Evolutionary conservation across 2,113 vertebrate genomes (phyloP).

Genomic region (Panthera leo): DNA sequence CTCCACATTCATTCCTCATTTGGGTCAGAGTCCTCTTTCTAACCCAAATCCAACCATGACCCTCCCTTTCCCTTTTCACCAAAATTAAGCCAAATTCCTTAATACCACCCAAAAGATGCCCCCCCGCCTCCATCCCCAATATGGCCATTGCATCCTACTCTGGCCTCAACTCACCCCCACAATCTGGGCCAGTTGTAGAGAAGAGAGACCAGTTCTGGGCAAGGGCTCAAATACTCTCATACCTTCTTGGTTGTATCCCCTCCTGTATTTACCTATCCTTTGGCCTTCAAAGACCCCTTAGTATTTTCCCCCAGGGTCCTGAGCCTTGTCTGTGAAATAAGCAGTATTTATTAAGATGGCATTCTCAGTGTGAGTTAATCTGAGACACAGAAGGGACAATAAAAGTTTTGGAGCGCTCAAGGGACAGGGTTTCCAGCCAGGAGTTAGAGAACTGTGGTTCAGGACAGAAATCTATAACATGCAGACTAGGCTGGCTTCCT

Average conservation of each 20-base stretch:
- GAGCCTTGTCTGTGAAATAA: neutral
- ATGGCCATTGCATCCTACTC: neutral
- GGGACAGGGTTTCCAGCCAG: neutral
- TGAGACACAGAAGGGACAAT: neutral
- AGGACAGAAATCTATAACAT: neutral
- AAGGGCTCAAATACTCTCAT: neutral
- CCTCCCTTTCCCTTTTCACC: neutral
- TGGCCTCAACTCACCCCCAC: neutral
- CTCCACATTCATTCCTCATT: neutral
- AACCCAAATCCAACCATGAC: neutral
- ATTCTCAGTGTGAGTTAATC: neutral
- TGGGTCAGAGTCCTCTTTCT: neutral
- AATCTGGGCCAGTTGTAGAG: neutral
- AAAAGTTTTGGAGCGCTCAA: neutral
- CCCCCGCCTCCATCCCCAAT: neutral
- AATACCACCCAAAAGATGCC: neutral
- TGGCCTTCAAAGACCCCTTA: neutral
- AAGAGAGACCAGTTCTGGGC: neutral
- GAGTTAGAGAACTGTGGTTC: neutral
- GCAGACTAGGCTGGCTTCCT: neutral
- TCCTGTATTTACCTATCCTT: neutral
- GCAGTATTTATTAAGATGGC: neutral
- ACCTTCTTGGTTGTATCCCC: neutral
- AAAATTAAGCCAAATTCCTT: neutral
- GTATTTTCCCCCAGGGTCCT: neutral